Evolutionary conservation across 2,797 vertebrate genomes (phyloP).

Genomic region (Myiotriccus ornatus): DNA sequence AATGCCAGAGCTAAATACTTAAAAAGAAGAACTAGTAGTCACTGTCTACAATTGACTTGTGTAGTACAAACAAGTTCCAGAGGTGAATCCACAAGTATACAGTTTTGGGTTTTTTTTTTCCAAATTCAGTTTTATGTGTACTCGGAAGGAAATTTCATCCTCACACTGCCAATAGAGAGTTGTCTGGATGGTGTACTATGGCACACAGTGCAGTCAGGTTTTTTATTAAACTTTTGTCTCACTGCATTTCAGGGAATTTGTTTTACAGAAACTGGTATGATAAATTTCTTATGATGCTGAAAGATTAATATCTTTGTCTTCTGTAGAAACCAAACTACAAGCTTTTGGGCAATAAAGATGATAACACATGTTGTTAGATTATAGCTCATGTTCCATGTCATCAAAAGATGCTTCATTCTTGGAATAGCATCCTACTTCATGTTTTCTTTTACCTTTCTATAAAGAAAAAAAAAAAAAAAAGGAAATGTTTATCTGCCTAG

Average conservation of each 20-base stretch:
- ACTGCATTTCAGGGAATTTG: not conserved
- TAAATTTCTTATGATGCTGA: not conserved
- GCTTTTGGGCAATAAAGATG: not conserved
- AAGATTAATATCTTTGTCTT: not conserved
- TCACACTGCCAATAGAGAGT: not conserved
- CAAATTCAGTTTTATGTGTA: not conserved
- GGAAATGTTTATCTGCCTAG: not conserved
- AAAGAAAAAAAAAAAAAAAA: not conserved
- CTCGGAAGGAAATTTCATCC: not conserved
- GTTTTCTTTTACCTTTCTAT: not conserved
- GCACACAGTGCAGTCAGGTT: not conserved
- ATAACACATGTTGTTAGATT: not conserved
- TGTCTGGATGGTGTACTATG: not conserved
- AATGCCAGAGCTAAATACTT: not conserved
- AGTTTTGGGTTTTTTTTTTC: not conserved
- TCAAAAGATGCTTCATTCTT: not conserved
- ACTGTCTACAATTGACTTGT: not conserved
- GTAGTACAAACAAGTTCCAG: not conserved
- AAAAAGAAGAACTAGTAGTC: not conserved
- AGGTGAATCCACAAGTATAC: not conserved
- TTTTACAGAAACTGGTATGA: not conserved
- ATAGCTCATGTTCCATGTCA: not conserved
- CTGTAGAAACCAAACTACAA: not conserved
- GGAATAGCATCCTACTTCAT: not conserved
- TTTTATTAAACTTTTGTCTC: not conserved